A percentile compares a stretch with the other conserved stretches of the same genome.
phyloP scores from a whole-genome alignment of 2,797 vertebrate species.

The Leucoraja ocellata region DNA sequence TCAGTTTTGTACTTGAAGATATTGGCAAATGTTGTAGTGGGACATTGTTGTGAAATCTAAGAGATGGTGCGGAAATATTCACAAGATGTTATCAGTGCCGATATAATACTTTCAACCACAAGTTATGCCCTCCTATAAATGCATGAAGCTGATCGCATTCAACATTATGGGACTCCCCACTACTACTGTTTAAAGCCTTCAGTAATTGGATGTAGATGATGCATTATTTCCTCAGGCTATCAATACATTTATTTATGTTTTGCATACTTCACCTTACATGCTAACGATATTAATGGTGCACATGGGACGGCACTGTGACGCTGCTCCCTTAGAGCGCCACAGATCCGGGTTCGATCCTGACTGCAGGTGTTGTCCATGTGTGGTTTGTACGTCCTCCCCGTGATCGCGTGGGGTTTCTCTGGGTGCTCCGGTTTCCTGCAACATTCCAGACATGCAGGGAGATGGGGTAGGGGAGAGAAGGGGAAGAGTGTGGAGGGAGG shows the following conservation, averaged over 20 bases:
- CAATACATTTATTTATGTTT: neutral
- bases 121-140: neutral
- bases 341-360: no score
- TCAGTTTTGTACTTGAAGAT: neutral
- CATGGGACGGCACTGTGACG: no score
- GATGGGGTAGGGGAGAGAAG: no score
- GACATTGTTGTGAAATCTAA: neutral
- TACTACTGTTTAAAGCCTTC: neutral
- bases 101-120: neutral
- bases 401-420: no score
- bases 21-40: neutral
- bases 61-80: neutral
- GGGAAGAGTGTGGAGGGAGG: no score
- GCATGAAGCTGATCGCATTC: neutral
- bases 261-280: neutral
- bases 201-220: neutral
- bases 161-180: neutral
- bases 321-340: no score
- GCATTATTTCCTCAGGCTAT: neutral
- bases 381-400: no score
- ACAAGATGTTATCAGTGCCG: neutral
- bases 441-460: no score
- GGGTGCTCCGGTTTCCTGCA: no score
- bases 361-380: no score
- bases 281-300: no score